Evolutionary conservation across 2,113 vertebrate genomes (phyloP), one percentile per base, ranked within the genome.

Genomic region (Xiphophorus maculatus): DNA sequence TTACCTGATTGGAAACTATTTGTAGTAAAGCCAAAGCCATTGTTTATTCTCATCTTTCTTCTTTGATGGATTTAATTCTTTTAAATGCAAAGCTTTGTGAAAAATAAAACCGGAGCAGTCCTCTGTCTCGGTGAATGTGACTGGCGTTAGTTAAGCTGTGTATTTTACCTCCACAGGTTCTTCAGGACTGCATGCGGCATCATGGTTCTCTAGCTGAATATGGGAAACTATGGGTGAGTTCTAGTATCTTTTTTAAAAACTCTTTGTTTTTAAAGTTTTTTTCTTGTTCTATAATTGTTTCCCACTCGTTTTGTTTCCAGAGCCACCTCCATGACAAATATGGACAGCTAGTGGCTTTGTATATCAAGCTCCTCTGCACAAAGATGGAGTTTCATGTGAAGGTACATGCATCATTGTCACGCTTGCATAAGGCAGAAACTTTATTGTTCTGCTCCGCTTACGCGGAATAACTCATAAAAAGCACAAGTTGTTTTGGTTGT

Each of bases 171-270:
- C 74, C 69, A 25, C 85, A 99, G 98, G 97, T 96, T 67, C 93
- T 99, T 40, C 97, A 99, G 14, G 98, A 99, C 88, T 99, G 97
- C 80, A 96, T 96, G 92, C 95, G 98, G 75, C 97, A 99, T 86
- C 96, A 96, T 86, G 94, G 97, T 84, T 95, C 95, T 87, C 90
- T 99, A n/a, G 92, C 95, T 40, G 98, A 99, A 90, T 92, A 93
- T 0, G 98, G 98, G 4, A 92, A 95, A 63, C 83, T 97, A 61
- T 99, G 98, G 98, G 98, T 99, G 88, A 96, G 97, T 94, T 27
- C 1, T 27, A 17, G 4, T 6, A 40, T 51, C 0, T 71, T 78
- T 64, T 75, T 54, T 54, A 12, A 1, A 8, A 27, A 33, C 35
- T 63, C 1, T 73, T n/a, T 42, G 29, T 35, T 25, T 74, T 58